Conservation (phyloP, 2,797 vertebrate species). For the Spondyliosoma cantharus region DNA sequence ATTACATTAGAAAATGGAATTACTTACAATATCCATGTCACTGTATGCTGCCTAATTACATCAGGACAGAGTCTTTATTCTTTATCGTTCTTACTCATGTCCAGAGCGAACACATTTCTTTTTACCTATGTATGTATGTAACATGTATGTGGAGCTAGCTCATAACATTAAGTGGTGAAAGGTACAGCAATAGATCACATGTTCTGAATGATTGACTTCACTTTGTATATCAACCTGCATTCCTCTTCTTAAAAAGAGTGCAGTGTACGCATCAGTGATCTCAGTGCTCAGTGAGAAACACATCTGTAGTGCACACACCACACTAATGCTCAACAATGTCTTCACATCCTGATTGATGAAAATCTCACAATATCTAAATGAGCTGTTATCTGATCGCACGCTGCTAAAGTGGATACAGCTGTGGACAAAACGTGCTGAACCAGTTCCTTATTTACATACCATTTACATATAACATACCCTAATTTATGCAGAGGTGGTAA, state of each 20-base stretch:
- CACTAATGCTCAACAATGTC: background rate
- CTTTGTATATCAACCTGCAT: background rate
- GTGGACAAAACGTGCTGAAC: constrained; percentile 34
- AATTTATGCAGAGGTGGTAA: constrained; percentile 37
- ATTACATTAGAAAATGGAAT: background rate
- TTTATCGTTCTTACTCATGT: background rate
- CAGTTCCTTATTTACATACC: constrained; percentile 52
- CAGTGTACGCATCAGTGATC: background rate
- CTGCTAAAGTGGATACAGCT: constrained; percentile 29
- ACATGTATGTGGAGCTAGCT: background rate
- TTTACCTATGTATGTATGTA: no score
- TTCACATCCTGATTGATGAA: background rate
- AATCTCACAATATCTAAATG: constrained; percentile 12
- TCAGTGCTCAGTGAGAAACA: background rate
- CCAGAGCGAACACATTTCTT: background rate
- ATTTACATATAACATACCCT: constrained; percentile 50
- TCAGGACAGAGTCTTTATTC: constrained; percentile 7
- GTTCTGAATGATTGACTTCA: background rate
- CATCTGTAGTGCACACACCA: background rate
- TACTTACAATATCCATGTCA: background rate
- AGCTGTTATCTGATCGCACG: constrained; percentile 13
- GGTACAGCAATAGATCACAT: background rate
- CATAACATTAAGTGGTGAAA: background rate
- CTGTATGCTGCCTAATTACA: constrained; percentile 1
- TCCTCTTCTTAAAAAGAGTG: background rate